Base-by-base conservation (phyloP, 1,140 invertebrate genomes). In the Hypsibius dujardini region DNA sequence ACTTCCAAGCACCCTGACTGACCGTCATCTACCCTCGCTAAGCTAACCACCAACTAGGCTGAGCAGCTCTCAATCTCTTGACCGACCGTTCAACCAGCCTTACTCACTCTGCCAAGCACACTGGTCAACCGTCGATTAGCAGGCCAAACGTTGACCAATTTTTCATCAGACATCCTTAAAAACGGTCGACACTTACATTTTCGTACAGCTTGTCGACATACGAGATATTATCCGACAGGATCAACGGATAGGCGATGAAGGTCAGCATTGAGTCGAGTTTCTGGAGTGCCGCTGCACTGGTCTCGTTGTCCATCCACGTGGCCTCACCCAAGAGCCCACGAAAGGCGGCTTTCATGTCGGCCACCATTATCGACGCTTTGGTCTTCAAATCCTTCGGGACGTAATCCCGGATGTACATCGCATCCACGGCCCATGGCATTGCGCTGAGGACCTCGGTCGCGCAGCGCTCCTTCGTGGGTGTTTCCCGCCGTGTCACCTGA, bases 321-420 rank as follows among this genome's bases (percentile, higher is more conserved):
- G 62, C 62, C 12, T 7, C 12, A 7, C 45, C 12, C 12, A 67
- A 42, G 12, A 67, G 7, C 3, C 7, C 42, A 15, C 45, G 12
- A 12, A 45, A 12, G 12, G 12, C 62, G 42, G 12, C 42, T 42
- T 67, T 67, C 3, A 67, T 67, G 62, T 67, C 62, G 42, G 12
- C 62, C 12, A 67, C 62, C 62, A 67, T 67, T 42, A 67, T 67
- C 12, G 62, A 67, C 12, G 62, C 62, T 42, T 67, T 15, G 12
- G 42, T 7, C 45, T 67, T 67, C 42, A 67, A 42, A 15, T 67
- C 62, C 45, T 12, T 42, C 12, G 62, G 62, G 7, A 67, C 62
- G 42, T 15, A 67, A 45, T 67, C 62, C 3, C 62, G 62, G 12
- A 67, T 42, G 45, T 67, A 67, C 62, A 67, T 67, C 12, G 62